Base-by-base conservation (phyloP, 2,888 invertebrate genomes). In the Apamea sordens region DNA sequence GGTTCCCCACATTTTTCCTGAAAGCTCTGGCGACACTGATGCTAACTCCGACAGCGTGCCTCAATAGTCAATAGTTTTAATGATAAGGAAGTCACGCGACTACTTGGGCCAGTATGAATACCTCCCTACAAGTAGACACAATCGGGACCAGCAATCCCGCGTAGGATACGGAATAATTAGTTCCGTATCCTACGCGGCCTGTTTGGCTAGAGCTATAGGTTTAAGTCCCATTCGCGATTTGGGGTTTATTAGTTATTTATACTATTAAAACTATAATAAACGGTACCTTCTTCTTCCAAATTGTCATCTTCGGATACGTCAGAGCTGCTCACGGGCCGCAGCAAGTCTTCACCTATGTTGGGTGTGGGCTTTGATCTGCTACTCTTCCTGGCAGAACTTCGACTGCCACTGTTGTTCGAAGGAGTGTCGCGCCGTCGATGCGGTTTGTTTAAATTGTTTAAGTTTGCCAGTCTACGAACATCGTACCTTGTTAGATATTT, bases 301-400 rank as follows among this genome's bases (percentile, higher is more conserved):
- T 92, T 93, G 13, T 92, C 94, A 2, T 91, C 93, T 10, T 89
- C 92, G 6, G 96, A 94, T 0, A 82, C 93, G 13, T 94, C 95
- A 0, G 96, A 95, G 83, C 94, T 95, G 80, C 91, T 93, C 63
- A 94, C 94, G 8, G 94, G 92, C 75, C 94, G 90, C 73, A 97
- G 89, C 75, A 95, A 90, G 68, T 95, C 94, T 44, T 93, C 93
- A 36, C 92, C 92, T 69, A 95, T 92, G 53, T 87, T 89, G 4
- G 93, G 91, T 56, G 90, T 89, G 13, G 78, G 74, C 44, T 89
- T 86, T 47, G 87, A 65, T 71, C 83, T 87, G 24, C 77, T 89
- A 64, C 81, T 87, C 32, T 81, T 90, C 67, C 82, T 88, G 10
- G 75, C 81, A 50, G 91, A 85, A 32, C 75, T 89, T 90, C 41